Evolutionary conservation across 2,888 invertebrate genomes (phyloP).

Genomic region (Lottia scabra): DNA sequence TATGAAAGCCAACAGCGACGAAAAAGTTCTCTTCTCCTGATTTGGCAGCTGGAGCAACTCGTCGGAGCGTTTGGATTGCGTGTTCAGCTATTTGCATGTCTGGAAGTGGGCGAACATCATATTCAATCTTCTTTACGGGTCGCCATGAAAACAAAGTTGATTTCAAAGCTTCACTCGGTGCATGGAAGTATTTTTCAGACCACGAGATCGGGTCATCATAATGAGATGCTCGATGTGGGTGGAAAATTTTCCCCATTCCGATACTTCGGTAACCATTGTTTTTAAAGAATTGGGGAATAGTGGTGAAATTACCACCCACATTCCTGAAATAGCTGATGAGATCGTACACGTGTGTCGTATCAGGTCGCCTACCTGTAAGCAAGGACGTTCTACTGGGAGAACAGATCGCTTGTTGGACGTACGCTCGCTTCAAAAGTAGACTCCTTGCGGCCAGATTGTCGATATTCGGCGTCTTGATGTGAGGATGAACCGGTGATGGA

Average conservation of each 20-base stretch:
- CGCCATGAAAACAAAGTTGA: not conserved
- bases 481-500: slow-evolving; percentile 23
- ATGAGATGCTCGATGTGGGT: slow-evolving; percentile 6
- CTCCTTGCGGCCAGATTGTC: slow-evolving; percentile 24
- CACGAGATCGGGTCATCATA: slow-evolving; percentile 11
- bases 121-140: slow-evolving; percentile 32
- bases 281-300: slow-evolving; percentile 40
- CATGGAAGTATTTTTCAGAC: slow-evolving; percentile 14
- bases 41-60: slow-evolving; percentile 21
- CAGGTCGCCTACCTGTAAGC: slow-evolving; percentile 35
- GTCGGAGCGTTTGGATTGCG: slow-evolving; percentile 26
- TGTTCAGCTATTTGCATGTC: slow-evolving; percentile 31
- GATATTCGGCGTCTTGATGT: slow-evolving; percentile 28
- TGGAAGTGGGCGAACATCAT: slow-evolving; percentile 16
- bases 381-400: slow-evolving; percentile 25
- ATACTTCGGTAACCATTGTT: slow-evolving; percentile 29
- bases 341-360: slow-evolving; percentile 39
- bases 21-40: slow-evolving; percentile 34
- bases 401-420: slow-evolving; percentile 21
- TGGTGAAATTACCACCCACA: slow-evolving; percentile 37
- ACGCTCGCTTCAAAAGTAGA: slow-evolving; percentile 27
- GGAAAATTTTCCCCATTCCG: slow-evolving; percentile 36
- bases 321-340: slow-evolving; percentile 30
- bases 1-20: slow-evolving; percentile 41
- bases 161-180: not conserved